Base-by-base conservation (phyloP, 2,113 vertebrate genomes). In the Platycercus adscitus region DNA sequence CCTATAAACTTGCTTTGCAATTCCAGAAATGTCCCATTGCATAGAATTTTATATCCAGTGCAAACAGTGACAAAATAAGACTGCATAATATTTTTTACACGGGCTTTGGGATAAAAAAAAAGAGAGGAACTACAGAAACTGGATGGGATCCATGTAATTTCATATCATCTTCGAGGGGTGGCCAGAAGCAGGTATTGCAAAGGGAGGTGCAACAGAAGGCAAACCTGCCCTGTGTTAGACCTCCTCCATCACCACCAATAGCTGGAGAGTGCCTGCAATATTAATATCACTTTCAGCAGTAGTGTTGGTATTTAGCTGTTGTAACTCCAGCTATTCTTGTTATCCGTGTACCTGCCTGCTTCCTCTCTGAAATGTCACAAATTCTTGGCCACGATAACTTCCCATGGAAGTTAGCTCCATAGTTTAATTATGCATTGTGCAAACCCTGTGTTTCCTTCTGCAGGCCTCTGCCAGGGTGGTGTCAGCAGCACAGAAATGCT, bases 301-400 rank as follows among this genome's bases (percentile, higher is more conserved):
- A 21, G 35, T 23, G 71, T n/a, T 96, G 91, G 68, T 89, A 88
- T 96, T 95, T 88, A 90, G 95, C 88, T 68, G 82, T 29, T 47
- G 33, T 47, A 78, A 55, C 91, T 81, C 71, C 17, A 1, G 89
- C 86, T 94, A 81, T 91, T 96, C 86, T 91, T 31, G 64, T 86
- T 95, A 83, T 25, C 90, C 31, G 0, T 3, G 23, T 80, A 35
- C 64, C 17, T 23, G 55, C 52, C 53, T 15, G 73, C 61, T 96
- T 93, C 95, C 93, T 94, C 81, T 76, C 92, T 0, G 35, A 94
- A 94, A 77, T 81, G 68, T 93, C 95, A 88, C 69, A 20, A 56
- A 88, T 93, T 96, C 93, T 96, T 95, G 95, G 93, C 93, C 71
- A 43, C 15, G 0, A 15, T 41, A 23, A 11, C 82, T 96, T 96